Base-by-base conservation (phyloP, 1,140 invertebrate genomes). In the Acromyrmex echinatior region DNA sequence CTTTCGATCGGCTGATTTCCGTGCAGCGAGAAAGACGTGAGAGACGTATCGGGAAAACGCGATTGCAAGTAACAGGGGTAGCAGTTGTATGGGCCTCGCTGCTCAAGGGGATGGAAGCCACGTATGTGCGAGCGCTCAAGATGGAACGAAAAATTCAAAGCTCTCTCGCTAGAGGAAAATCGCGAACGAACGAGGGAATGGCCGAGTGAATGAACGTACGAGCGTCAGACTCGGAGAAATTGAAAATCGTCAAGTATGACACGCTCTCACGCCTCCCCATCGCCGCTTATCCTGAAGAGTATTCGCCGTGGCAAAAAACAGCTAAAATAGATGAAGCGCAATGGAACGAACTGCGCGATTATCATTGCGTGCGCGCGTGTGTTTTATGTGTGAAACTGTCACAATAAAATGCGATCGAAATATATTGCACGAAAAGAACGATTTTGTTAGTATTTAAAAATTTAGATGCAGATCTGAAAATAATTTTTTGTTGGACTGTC, bases 221-320 rank as follows among this genome's bases (percentile, higher is more conserved):
- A 86, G 63, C 86, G 86, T 88, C 68, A 49, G 76, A 68, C 74
- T 58, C 63, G n/a, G 45, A 58, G 84, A 79, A 74, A 89, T 88
- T 70, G 88, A 90, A 88, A 86, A 89, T 82, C 82, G 88, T 73
- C 87, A 79, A 90, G 51, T 86, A 60, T 39, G 68, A 25, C 82
- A 90, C 63, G 49, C 78, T 89, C 74, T 86, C 70, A 82, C 88
- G 49, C 49, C 35, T 86, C 56, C 66, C 9, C 85, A 68, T 86
- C 87, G 60, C 25, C 28, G 21, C 51, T 53, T 56, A 53, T 6
- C 65, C 65, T 28, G 60, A 86, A 79, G 31, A 56, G 77, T 39
- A 45, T 82, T 79, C 35, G 14, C 10, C 53, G 14, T 18, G 66
- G 16, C 31, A 63, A 60, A 45, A 89, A 89, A 70, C 49, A 86